Base-by-base conservation (phyloP, 1,140 invertebrate species). In the Cydia amplana region DNA sequence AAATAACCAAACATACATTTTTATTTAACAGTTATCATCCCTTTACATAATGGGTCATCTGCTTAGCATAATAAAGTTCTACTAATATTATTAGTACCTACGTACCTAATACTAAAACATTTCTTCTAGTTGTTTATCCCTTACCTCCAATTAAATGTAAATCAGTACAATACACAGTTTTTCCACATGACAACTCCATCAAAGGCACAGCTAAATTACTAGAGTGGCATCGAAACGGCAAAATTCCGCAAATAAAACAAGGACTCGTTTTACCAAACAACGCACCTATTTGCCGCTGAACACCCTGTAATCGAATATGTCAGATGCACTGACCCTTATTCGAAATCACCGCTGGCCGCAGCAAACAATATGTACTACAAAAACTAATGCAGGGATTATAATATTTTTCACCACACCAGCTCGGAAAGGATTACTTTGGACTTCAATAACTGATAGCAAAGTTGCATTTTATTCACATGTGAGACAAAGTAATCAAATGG, bases 271-370 rank as follows among this genome's bases (percentile, higher is more conserved):
- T 60, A 60, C 55, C 55, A 60, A 60, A 60, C 55, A 60, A 60
- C 55, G 20, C 20, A 60, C 55, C 55, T n/a, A 60, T 60, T 60
- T 60, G 51, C 51, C 51, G 51, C 55, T 20, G 20, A 60, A 60
- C 55, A 60, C 20, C 55, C 55, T 60, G 55, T 60, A 60, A 60
- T 60, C 55, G 55, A 60, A 60, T 60, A 60, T 60, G 55, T 60
- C 55, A 60, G 55, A 60, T 60, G 55, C 55, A 60, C 55, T 60
- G 23, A 60, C 55, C 55, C 55, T 60, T 23, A 60, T 60, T 60
- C 55, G 55, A 60, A 78, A 78, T 81, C 78, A 81, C 77, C n/a
- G 55, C 55, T 23, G 55, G 18, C 20, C 55, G 55, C 55, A 4
- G 55, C n/a, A 55, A 55, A 60, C 55, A 60, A 60, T 18, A 60